Conservation (phyloP, 2,888 invertebrate genomes). For the Pediacus dermestoides region DNA sequence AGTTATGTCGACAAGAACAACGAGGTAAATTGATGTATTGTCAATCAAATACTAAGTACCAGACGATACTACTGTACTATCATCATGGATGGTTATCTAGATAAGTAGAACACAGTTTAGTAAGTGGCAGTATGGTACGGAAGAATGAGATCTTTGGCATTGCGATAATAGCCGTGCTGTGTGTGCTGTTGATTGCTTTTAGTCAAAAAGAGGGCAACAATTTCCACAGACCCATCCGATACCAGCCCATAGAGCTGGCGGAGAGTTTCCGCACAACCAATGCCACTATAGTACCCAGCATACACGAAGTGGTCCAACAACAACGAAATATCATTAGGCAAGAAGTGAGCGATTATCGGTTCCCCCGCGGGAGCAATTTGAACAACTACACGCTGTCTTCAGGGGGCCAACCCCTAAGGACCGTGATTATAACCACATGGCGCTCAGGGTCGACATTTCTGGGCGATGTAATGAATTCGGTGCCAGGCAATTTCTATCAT, state of each 20-base stretch:
- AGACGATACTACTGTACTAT: too few species aligned
- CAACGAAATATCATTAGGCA: slow-evolving; percentile 55
- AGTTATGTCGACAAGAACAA: too few species aligned
- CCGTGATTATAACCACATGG: slow-evolving; percentile 84
- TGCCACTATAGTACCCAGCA: too few species aligned
- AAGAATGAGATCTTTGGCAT: slow-evolving; percentile 34
- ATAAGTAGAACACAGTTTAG: too few species aligned
- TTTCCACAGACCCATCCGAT: slow-evolving; percentile 21
- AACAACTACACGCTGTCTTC: slow-evolving; percentile 67
- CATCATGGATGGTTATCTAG: too few species aligned
- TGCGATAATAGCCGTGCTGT: slow-evolving; percentile 29
- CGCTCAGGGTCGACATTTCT: slow-evolving; percentile 87
- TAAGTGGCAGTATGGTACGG: slow-evolving; percentile 34
- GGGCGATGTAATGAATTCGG: slow-evolving; percentile 77
- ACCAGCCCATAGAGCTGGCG: slow-evolving; percentile 23
- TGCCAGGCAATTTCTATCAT: slow-evolving; percentile 85
- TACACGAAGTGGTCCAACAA: slow-evolving; percentile 54
- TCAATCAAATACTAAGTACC: too few species aligned
- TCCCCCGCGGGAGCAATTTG: slow-evolving; percentile 59
- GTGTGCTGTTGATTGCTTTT: slow-evolving; percentile 33
- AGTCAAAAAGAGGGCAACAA: slow-evolving; percentile 27
- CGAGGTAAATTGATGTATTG: too few species aligned
- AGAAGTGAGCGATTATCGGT: slow-evolving; percentile 61
- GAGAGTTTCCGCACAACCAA: too few species aligned
- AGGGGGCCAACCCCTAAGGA: slow-evolving; percentile 70